Conservation (phyloP, 1,140 invertebrate genomes). For the Manduca sexta region DNA sequence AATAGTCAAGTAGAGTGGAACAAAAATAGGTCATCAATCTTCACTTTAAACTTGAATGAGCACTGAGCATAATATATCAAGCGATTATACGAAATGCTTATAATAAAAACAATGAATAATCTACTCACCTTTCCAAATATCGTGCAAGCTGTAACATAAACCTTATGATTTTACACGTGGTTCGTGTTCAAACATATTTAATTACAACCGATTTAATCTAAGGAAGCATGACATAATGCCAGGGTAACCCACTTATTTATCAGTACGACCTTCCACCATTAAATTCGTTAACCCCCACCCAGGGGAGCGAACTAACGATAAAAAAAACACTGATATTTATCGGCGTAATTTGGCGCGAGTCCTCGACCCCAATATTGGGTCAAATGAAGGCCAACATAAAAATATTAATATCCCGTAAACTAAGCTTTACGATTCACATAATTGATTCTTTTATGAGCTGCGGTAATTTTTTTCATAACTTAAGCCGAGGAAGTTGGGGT, state of each 20-base stretch:
- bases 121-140: no score
- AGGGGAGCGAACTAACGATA: slow-evolving; percentile 13
- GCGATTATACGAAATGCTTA: no score
- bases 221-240: background rate
- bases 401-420: slow-evolving; percentile 9
- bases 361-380: slow-evolving; percentile 48
- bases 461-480: slow-evolving; percentile 7
- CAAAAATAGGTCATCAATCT: no score
- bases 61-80: no score
- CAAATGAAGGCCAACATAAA: slow-evolving; percentile 32
- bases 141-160: no score
- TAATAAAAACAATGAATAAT: no score
- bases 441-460: slow-evolving; percentile 7
- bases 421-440: slow-evolving; percentile 13
- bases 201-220: background rate
- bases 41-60: no score
- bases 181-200: background rate
- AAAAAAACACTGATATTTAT: slow-evolving; percentile 48
- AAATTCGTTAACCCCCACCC: slow-evolving; percentile 15
- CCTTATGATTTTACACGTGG: background rate
- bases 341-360: slow-evolving; percentile 25
- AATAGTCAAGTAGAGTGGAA: no score
- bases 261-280: slow-evolving; percentile 9
- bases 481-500: no score
- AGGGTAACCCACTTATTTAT: slow-evolving; percentile 1